Evolutionary conservation across 2,797 vertebrate species (phyloP).

Genomic region (Gobio occitaniae): DNA sequence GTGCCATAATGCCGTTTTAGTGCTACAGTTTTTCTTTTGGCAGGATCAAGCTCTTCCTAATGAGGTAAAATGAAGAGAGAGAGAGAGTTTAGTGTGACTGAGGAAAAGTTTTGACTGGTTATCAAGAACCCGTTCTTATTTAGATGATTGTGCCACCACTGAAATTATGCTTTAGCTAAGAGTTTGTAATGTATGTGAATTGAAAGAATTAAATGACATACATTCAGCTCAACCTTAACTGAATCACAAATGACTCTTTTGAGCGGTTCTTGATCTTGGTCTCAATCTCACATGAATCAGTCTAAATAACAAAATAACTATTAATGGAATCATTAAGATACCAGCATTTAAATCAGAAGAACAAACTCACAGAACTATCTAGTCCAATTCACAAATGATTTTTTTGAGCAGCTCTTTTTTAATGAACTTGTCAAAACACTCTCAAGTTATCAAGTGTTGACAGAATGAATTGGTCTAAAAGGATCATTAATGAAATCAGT

Average conservation of each 20-base stretch:
- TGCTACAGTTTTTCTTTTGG: conserved; percentile 7
- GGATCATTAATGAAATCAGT: not conserved
- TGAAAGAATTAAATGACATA: not conserved
- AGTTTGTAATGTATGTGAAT: not conserved
- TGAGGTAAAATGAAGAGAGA: conserved; percentile 2
- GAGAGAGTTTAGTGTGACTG: not conserved
- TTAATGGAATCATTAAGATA: not conserved
- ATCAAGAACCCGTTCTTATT: not conserved
- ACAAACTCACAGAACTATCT: not conserved
- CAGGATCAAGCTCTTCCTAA: not conserved
- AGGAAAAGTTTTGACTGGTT: not conserved
- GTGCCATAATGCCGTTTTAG: conserved; percentile 17
- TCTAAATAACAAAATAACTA: not conserved
- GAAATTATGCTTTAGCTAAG: not conserved
- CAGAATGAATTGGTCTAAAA: not conserved
- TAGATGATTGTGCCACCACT: not conserved
- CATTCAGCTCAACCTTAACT: not conserved
- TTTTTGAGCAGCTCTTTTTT: not conserved
- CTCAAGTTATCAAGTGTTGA: not conserved
- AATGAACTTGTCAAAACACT: not conserved
- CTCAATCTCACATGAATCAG: not conserved
- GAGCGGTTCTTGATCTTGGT: not conserved
- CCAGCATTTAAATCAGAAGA: not conserved
- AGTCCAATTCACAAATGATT: not conserved
- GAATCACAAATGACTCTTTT: too few relatives aligned